Conservation (phyloP, 1,140 invertebrate species). For the Dufourea novaeangliae region DNA sequence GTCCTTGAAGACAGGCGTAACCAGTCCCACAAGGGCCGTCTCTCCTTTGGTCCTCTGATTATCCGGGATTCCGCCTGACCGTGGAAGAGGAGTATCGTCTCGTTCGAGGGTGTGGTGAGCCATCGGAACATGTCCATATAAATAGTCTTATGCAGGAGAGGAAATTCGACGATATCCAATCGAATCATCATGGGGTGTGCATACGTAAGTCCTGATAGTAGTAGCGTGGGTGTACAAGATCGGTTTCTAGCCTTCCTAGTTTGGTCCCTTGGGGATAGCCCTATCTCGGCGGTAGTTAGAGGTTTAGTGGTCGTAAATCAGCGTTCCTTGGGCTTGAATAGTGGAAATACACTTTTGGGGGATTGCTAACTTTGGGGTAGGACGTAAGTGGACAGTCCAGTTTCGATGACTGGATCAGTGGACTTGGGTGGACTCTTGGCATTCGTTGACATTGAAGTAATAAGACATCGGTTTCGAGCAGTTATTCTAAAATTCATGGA, state of each 20-base stretch:
- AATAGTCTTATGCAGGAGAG: constrained; percentile 60
- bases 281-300: not conserved
- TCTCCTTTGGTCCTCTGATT: not conserved
- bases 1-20: constrained; percentile 51
- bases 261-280: not conserved
- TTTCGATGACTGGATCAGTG: no score
- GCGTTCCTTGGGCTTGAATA: not conserved
- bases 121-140: constrained; percentile 69
- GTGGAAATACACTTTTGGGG: not conserved
- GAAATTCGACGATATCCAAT: constrained; percentile 46
- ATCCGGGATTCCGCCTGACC: not conserved
- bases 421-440: no score
- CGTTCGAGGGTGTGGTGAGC: constrained; percentile 56
- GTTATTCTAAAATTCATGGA: no score
- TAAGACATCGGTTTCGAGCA: no score
- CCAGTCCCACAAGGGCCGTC: constrained; percentile 41
- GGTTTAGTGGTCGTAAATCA: not conserved
- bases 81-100: constrained; percentile 55
- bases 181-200: constrained; percentile 62
- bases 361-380: no score
- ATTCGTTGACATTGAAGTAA: no score
- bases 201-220: constrained; percentile 59
- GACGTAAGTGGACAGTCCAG: no score
- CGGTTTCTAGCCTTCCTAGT: not conserved
- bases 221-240: not conserved